Evolutionary conservation across 2,888 invertebrate species (phyloP).

Genomic region (Caenorhabditis zanzibari): DNA sequence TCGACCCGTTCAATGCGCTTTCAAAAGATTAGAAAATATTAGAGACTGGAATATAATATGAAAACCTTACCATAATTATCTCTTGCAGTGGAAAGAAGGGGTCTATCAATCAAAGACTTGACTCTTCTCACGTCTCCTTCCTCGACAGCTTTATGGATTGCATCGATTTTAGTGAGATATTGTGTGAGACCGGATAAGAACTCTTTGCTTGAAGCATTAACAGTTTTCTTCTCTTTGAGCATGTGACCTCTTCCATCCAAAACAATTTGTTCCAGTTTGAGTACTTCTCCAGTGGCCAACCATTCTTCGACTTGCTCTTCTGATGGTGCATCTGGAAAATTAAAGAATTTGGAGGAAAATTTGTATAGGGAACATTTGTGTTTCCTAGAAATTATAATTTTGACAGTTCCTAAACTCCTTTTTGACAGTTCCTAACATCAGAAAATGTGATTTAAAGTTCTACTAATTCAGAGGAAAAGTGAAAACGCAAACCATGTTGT

Average conservation of each 20-base stretch:
- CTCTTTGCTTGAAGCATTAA: conserved; percentile 77
- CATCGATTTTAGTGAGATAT: conserved; percentile 89
- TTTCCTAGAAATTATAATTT: not conserved
- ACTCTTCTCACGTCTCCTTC: conserved; percentile 91
- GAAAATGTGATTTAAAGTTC: not conserved
- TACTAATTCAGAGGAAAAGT: not conserved
- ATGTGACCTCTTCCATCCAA: conserved; percentile 79
- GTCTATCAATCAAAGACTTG: conserved; percentile 88
- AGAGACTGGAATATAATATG: not conserved
- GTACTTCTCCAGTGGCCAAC: conserved; percentile 79
- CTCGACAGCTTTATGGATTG: conserved; percentile 91
- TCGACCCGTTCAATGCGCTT: no score
- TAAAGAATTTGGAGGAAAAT: not conserved
- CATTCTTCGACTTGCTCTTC: conserved; percentile 81
- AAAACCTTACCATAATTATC: conserved; percentile 88
- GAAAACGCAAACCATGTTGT: conserved; percentile 43
- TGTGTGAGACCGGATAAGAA: conserved; percentile 80
- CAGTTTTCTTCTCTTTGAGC: conserved; percentile 79
- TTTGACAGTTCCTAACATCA: no score
- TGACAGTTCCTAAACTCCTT: no score
- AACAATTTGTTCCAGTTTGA: conserved; percentile 79
- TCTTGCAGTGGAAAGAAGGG: conserved; percentile 90
- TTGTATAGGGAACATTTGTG: not conserved
- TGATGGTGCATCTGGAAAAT: conserved; percentile 79
- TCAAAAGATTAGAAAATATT: no score